A percentile compares a stretch with the other conserved stretches of the same genome.
These are phyloP conservation scores for Camponotus pennsylvanicus DNA, from an alignment of 1,140 invertebrate species.

Conservation along the genomic window DNA sequence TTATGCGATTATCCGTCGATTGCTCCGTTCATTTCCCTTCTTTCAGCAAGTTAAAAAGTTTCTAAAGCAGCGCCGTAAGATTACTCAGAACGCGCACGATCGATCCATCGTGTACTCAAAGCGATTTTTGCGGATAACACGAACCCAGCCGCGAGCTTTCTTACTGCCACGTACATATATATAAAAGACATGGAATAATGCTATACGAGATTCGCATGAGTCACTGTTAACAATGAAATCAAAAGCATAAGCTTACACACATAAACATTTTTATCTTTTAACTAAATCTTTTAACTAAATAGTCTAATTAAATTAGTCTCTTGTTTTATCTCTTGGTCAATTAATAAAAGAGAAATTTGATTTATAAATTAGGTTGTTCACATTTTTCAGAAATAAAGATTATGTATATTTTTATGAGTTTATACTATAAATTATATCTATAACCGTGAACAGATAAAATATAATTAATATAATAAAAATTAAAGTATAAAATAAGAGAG, in stretches of 20 bases:
- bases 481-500: background rate
- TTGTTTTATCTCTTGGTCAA: background rate
- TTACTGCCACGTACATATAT: background rate
- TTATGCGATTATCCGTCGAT: constrained; percentile 26
- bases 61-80: constrained; percentile 26
- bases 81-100: constrained; percentile 28
- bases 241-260: constrained; percentile 13
- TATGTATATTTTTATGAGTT: background rate
- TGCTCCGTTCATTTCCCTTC: constrained; percentile 23
- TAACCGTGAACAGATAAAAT: background rate
- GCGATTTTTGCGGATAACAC: constrained; percentile 44
- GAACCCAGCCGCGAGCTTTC: constrained; percentile 25
- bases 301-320: constrained; percentile 30
- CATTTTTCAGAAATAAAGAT: background rate
- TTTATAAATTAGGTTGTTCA: background rate
- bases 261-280: constrained; percentile 13
- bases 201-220: constrained; percentile 32
- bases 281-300: constrained; percentile 26
- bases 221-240: constrained; percentile 30
- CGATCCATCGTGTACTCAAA: constrained; percentile 25
- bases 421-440: no score
- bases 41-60: constrained; percentile 30
- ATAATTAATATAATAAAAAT: background rate
- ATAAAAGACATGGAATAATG: constrained; percentile 47
- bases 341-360: constrained; percentile 14